A percentile compares a stretch with the other conserved stretches of the same genome.
These are phyloP conservation scores for Gallirallus australis DNA, from an alignment of 2,797 vertebrate species.

Conservation along the genomic window DNA sequence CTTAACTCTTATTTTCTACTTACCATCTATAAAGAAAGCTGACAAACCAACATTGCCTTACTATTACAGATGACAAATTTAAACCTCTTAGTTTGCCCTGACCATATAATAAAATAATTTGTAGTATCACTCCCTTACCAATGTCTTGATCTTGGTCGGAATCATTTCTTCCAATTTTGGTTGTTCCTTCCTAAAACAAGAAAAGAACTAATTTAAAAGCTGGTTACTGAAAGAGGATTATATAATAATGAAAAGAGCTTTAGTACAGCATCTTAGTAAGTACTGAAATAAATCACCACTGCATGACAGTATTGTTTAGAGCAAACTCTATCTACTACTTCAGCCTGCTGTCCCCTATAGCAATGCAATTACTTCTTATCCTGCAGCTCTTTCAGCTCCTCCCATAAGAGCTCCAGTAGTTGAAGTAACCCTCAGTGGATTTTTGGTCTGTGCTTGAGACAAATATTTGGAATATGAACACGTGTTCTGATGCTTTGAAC, in stretches of 20 bases:
- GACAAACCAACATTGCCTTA: background rate
- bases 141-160: constrained; percentile 89
- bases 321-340: background rate
- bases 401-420: background rate
- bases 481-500: background rate
- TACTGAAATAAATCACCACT: background rate
- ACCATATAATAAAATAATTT: background rate
- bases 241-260: background rate
- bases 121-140: constrained; percentile 79
- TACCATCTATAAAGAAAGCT: background rate
- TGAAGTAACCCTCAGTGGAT: background rate
- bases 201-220: background rate
- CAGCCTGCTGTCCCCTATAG: background rate
- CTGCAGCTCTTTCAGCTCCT: background rate
- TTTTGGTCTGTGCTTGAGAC: background rate
- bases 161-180: constrained; percentile 89
- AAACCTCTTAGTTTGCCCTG: background rate
- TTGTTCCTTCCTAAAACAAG: constrained; percentile 89
- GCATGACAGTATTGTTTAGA: background rate
- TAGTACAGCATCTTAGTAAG: background rate
- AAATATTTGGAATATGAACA: background rate
- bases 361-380: background rate
- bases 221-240: background rate
- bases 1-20: background rate
- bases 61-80: background rate